These are phyloP conservation scores for Chascanopsetta lugubris DNA, from an alignment of 2,113 vertebrate genomes.

Conservation along the genomic window DNA sequence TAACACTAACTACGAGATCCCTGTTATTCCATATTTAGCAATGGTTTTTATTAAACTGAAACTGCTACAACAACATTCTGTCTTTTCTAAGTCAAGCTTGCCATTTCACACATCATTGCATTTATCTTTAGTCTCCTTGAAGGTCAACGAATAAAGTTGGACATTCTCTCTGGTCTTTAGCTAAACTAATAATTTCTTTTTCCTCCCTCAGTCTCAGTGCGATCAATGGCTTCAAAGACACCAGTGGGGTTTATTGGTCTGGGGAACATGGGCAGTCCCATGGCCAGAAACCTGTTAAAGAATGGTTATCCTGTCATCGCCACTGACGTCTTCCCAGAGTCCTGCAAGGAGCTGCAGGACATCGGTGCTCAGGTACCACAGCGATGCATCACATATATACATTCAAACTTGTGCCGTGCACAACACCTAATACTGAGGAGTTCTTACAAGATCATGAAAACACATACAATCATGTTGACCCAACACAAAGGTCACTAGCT, in stretches of 20 bases:
- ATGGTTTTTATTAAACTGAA: neutral
- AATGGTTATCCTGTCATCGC: constrained; percentile 95
- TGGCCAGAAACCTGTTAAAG: constrained; percentile 96
- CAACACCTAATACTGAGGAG: neutral
- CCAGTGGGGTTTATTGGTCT: constrained; percentile 96
- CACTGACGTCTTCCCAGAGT: constrained; percentile 94
- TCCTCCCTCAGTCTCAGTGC: constrained; percentile 83
- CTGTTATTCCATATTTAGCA: too few species aligned
- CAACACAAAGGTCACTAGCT: too few species aligned
- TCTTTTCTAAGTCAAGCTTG: neutral
- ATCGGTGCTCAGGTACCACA: constrained; percentile 89
- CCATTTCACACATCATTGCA: neutral
- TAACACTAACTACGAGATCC: too few species aligned
- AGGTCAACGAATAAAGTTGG: neutral
- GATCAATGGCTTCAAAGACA: constrained; percentile 98
- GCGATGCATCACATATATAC: neutral
- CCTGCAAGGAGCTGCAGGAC: constrained; percentile 93
- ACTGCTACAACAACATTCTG: neutral
- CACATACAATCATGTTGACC: neutral
- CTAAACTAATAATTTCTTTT: constrained; percentile 29
- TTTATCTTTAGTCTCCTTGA: neutral
- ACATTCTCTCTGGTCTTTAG: constrained; percentile 2
- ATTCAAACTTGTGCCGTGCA: constrained; percentile 1
- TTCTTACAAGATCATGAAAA: neutral
- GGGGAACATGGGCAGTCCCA: constrained; percentile 98